These are phyloP conservation scores for Ceratothoa steindachneri DNA, from an alignment of 2,888 invertebrate species.

Conservation along the genomic window DNA sequence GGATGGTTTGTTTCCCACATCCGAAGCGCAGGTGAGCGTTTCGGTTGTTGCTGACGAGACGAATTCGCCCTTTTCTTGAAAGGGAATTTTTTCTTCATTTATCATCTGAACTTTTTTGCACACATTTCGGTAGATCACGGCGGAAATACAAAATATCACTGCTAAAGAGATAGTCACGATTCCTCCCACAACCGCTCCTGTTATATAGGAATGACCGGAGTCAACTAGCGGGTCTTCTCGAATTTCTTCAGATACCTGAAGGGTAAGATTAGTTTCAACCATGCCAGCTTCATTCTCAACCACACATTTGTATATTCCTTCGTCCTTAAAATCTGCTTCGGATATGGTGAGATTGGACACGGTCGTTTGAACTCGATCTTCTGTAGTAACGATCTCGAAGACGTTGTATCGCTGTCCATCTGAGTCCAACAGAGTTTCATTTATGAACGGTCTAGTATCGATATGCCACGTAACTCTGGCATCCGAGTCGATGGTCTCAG, in stretches of 20 bases:
- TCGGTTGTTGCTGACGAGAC: background rate
- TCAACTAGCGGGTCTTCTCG: slow-evolving; percentile 37
- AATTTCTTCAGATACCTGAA: slow-evolving; percentile 55
- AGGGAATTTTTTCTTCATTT: background rate
- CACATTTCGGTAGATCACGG: background rate
- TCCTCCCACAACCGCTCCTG: slow-evolving; percentile 30
- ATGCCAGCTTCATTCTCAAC: slow-evolving; percentile 73
- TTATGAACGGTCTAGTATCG: slow-evolving; percentile 43
- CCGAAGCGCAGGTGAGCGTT: background rate
- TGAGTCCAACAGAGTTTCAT: slow-evolving; percentile 33
- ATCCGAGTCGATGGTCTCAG: slow-evolving; percentile 64
- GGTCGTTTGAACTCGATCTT: slow-evolving; percentile 22
- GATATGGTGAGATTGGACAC: slow-evolving; percentile 80
- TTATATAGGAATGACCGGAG: slow-evolving; percentile 32
- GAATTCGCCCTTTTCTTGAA: background rate
- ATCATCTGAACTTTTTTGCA: background rate
- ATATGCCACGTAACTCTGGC: slow-evolving; percentile 63
- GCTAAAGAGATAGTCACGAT: slow-evolving; percentile 26
- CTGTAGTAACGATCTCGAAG: slow-evolving; percentile 29
- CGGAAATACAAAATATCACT: background rate
- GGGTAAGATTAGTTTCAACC: slow-evolving; percentile 68
- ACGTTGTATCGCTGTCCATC: slow-evolving; percentile 25
- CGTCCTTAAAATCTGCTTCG: slow-evolving; percentile 74
- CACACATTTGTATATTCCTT: slow-evolving; percentile 78
- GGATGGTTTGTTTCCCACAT: background rate